Evolutionary conservation across 2,888 invertebrate genomes (phyloP).

Genomic region (Polyommatus iphigenia): DNA sequence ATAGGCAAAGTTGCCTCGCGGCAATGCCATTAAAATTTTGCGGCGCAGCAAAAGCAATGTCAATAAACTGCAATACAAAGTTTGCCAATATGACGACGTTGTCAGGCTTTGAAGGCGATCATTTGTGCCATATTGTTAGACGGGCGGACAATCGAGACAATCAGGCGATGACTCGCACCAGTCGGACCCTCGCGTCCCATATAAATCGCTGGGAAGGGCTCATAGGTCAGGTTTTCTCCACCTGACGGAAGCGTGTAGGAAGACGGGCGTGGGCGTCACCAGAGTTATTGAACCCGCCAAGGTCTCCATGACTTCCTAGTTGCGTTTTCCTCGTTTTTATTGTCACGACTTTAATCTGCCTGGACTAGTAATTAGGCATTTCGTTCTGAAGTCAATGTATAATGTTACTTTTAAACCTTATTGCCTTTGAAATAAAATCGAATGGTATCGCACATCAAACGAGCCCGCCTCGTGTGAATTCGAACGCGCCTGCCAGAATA

Average conservation of each 20-base stretch:
- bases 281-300: slow-evolving; percentile 45
- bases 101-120: background rate
- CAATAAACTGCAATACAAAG: background rate
- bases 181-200: background rate
- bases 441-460: background rate
- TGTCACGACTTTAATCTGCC: slow-evolving; percentile 33
- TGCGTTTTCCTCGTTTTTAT: slow-evolving; percentile 33
- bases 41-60: background rate
- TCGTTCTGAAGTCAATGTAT: background rate
- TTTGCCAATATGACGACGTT: background rate
- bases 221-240: slow-evolving; percentile 64
- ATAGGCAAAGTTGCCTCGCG: background rate
- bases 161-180: background rate
- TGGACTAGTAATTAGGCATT: slow-evolving; percentile 28
- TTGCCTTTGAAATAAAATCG: background rate
- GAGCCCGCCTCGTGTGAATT: slow-evolving; percentile 1
- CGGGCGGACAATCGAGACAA: background rate
- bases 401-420: background rate
- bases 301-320: slow-evolving; percentile 40
- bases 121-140: background rate
- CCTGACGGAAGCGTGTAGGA: slow-evolving; percentile 56
- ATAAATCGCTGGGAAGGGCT: slow-evolving; percentile 46
- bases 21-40: background rate
- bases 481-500: background rate
- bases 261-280: slow-evolving; percentile 43